Conservation (phyloP, 2,888 invertebrate species). For the Spialia ferax region DNA sequence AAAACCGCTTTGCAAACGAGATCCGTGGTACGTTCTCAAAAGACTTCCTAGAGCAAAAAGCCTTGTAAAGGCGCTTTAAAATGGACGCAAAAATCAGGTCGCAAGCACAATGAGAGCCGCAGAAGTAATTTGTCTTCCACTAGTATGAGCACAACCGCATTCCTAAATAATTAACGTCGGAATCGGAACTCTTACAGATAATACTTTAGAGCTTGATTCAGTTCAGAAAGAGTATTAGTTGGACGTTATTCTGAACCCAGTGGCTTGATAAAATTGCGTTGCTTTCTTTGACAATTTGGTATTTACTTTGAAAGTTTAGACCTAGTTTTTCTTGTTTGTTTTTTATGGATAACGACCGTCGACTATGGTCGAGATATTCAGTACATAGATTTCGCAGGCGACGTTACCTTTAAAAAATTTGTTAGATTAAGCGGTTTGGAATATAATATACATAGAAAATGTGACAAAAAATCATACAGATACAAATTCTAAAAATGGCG, state of each 20-base stretch:
- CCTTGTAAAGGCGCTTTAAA: constrained; percentile 40
- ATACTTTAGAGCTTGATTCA: background rate
- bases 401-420: background rate
- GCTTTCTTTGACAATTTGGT: constrained; percentile 3
- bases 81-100: constrained; percentile 43
- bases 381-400: background rate
- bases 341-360: constrained; percentile 20
- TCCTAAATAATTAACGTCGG: constrained; percentile 39
- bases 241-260: background rate
- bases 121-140: constrained; percentile 44
- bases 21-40: constrained; percentile 40
- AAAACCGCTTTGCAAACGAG: constrained; percentile 38
- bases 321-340: constrained; percentile 14
- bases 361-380: constrained; percentile 33
- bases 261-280: background rate
- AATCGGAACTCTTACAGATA: constrained; percentile 14
- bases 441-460: too few relatives aligned
- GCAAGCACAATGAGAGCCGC: constrained; percentile 40
- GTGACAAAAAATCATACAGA: too few relatives aligned
- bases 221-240: background rate
- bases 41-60: constrained; percentile 38
- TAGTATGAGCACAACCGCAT: constrained; percentile 37
- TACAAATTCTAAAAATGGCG: too few relatives aligned
- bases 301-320: constrained; percentile 26
- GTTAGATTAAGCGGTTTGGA: too few relatives aligned